phyloP scores from a whole-genome alignment of 2,797 vertebrate species.

The Thripadectes ignobilis region DNA sequence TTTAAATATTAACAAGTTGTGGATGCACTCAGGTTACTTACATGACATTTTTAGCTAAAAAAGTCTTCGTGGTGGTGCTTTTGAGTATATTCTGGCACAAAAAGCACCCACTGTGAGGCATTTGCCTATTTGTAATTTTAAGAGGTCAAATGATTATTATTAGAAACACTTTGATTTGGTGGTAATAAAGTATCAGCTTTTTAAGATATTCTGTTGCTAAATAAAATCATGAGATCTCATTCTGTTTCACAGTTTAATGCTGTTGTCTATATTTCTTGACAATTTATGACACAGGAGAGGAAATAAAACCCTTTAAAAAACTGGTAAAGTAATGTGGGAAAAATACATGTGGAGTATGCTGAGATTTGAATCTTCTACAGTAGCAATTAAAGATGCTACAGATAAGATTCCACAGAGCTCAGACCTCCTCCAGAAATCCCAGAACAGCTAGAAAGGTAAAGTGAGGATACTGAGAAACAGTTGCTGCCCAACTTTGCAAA shows the following conservation, averaged over 20 bases:
- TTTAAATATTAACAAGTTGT: not conserved
- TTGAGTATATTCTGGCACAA: not conserved
- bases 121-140: not conserved
- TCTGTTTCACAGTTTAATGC: not conserved
- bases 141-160: not conserved
- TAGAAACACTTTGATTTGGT: not conserved
- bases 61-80: not conserved
- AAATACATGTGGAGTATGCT: not conserved
- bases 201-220: not conserved
- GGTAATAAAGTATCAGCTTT: not conserved
- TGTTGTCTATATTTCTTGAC: not conserved
- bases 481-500: not conserved
- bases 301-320: not conserved
- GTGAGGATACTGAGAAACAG: not conserved
- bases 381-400: slow-evolving; percentile 1
- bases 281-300: not conserved
- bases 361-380: slow-evolving; percentile 7
- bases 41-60: not conserved
- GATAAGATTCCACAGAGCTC: not conserved
- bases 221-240: not conserved
- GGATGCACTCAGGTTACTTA: not conserved
- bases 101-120: not conserved
- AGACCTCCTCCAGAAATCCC: slow-evolving; percentile 22
- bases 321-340: not conserved
- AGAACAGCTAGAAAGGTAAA: slow-evolving; percentile 12